Conservation (phyloP, 2,888 invertebrate species). For the Rhagophthalmus giganteus region DNA sequence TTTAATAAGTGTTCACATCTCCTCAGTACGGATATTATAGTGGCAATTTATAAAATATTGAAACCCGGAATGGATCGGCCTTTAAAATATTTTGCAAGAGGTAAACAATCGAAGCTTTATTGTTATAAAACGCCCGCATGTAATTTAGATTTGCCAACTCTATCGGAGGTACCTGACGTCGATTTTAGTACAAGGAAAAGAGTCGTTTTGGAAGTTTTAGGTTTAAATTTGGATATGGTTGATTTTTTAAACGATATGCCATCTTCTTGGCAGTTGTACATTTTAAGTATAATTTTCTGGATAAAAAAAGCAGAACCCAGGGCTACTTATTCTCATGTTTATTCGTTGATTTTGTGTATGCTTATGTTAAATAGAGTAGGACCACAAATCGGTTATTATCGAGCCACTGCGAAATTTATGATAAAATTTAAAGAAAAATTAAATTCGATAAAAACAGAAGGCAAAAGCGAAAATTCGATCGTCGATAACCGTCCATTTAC, state of each 20-base stretch:
- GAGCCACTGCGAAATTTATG: constrained; percentile 57
- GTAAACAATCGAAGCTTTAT: constrained; percentile 35
- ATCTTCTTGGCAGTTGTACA: constrained; percentile 62
- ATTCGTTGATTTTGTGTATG: constrained; percentile 62
- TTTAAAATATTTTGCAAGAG: constrained; percentile 47
- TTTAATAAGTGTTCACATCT: constrained; percentile 62
- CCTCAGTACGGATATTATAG: constrained; percentile 64
- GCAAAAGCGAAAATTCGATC: neutral
- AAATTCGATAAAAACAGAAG: constrained; percentile 7
- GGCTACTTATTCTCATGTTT: constrained; percentile 57
- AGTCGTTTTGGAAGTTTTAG: constrained; percentile 59
- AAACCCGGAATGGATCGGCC: constrained; percentile 31
- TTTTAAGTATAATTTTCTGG: constrained; percentile 65
- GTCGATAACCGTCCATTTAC: constrained; percentile 30
- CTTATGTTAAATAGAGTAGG: constrained; percentile 64
- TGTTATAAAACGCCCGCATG: constrained; percentile 26
- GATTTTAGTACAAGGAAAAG: constrained; percentile 40
- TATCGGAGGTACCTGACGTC: constrained; percentile 47
- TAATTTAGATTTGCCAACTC: constrained; percentile 44
- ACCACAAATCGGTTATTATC: constrained; percentile 60
- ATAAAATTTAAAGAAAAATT: constrained; percentile 55
- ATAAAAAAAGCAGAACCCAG: constrained; percentile 53
- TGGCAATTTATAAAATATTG: constrained; percentile 59
- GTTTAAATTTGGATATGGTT: constrained; percentile 53
- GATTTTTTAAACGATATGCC: constrained; percentile 57